Base-by-base conservation (phyloP, 2,797 vertebrate species). In the Sebastes matsubarae region DNA sequence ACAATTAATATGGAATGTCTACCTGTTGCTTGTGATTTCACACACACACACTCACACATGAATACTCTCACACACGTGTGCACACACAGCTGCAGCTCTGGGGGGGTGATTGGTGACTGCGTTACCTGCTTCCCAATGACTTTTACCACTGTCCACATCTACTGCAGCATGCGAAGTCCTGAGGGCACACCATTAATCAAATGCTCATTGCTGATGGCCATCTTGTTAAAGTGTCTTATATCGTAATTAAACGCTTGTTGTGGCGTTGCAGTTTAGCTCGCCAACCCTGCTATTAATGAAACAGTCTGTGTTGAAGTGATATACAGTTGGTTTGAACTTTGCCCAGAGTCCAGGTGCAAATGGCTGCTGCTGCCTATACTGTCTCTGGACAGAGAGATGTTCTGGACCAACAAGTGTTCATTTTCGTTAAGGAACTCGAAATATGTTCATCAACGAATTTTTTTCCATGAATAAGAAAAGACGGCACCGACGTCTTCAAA, bases 1-100 rank as follows among this genome's bases (percentile, higher is more conserved):
- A 55, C 81, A 85, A 92, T 93, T 89, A 94, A 88, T 87, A 86
- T 75, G 69, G 63, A 59, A 88, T 32, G 77, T 88, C 88, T 72
- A 82, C 83, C 89, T 78, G 83, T 87, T 78, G 77, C 30, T 71
- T 2, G n/a, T 42, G 25, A 38, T n/a, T 66, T 59, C 36, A 38
- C 75, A 29, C 70, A 61, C 58, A 58, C 64, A 67, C 65, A 63
- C 55, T 52, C 64, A 67, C 65, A 46, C 13, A 65, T 5, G n/a
- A 36, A 36, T 13, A 9, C 77, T 12, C 32, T 18, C 18, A 18
- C 75, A 66, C 63, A 57, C 52, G 63, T 2, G 13, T 27, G 4
- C 36, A 64, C 63, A 36, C 72, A 46, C 61, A 2, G 0, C 59
- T 63, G 72, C 70, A 79, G 76, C 72, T 87, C 77, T 22, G 12